Conservation (phyloP, 1,140 invertebrate genomes). For the Thaumetopoea pityocampa region DNA sequence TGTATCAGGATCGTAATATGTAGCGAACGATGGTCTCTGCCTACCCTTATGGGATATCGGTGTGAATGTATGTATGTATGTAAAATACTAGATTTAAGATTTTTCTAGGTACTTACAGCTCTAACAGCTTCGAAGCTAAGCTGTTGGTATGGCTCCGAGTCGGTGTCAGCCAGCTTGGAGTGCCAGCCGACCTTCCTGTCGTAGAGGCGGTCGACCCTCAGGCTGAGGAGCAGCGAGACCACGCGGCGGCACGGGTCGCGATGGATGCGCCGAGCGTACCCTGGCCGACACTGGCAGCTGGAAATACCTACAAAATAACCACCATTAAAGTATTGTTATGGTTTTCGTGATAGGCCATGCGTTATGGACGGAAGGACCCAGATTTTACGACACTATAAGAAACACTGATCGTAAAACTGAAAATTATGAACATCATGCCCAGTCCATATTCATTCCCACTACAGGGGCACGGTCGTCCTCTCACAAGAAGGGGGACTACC, state of each 20-base stretch:
- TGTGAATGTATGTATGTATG: no score
- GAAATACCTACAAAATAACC: conserved; percentile 82
- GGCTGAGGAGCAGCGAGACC: conserved; percentile 86
- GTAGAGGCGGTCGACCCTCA: conserved; percentile 89
- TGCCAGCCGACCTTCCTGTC: conserved; percentile 88
- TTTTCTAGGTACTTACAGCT: conserved; percentile 81
- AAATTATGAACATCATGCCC: no score
- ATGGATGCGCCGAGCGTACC: conserved; percentile 87
- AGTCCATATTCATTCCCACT: no score
- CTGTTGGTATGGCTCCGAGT: conserved; percentile 88
- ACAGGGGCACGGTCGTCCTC: no score
- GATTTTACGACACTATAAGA: no score
- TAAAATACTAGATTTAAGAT: neutral
- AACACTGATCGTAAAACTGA: no score
- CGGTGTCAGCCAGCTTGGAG: conserved; percentile 82
- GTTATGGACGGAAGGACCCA: no score
- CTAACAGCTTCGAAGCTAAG: conserved; percentile 88
- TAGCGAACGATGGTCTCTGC: no score
- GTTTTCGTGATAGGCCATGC: no score
- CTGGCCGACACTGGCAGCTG: conserved; percentile 90
- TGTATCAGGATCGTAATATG: no score
- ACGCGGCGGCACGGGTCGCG: conserved; percentile 85
- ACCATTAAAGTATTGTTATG: neutral
- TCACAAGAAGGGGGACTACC: no score
- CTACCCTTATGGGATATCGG: no score